Evolutionary conservation across 2,888 invertebrate genomes (phyloP).

Genomic region (Cheilosia soror): DNA sequence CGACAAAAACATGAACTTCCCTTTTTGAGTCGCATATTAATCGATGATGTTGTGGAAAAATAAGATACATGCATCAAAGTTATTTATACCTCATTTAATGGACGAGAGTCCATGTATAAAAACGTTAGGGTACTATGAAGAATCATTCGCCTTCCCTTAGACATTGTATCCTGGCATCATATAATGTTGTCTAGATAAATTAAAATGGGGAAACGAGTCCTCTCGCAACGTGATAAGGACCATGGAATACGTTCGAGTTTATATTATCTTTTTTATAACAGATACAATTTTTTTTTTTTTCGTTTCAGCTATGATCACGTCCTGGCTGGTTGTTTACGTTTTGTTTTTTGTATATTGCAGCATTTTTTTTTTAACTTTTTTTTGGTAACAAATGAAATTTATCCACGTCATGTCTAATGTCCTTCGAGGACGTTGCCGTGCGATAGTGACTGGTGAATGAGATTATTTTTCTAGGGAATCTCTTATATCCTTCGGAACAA

Average conservation of each 20-base stretch:
- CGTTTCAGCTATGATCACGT: background rate
- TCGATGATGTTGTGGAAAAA: constrained; percentile 32
- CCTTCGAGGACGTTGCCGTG: background rate
- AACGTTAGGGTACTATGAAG: background rate
- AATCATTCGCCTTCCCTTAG: background rate
- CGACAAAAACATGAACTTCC: background rate
- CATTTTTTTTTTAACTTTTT: background rate
- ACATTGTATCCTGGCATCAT: background rate
- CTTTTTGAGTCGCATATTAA: constrained; percentile 8
- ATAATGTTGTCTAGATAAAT: constrained; percentile 27
- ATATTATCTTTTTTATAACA: too few species aligned
- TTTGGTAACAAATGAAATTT: constrained; percentile 21
- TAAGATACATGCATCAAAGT: constrained; percentile 23
- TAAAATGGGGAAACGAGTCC: constrained; percentile 1
- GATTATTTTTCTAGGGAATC: constrained; percentile 1
- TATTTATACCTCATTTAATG: constrained; percentile 47
- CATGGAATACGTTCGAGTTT: background rate
- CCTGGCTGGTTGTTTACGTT: constrained; percentile 7
- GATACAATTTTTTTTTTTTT: background rate
- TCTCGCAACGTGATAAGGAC: constrained; percentile 13
- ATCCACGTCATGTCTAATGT: constrained; percentile 28
- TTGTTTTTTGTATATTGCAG: background rate
- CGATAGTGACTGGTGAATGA: constrained; percentile 3
- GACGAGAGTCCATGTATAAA: constrained; percentile 4
- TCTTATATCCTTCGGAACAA: constrained; percentile 13